Base-by-base conservation (phyloP, 2,888 invertebrate genomes). In the Rhagonycha lutea region DNA sequence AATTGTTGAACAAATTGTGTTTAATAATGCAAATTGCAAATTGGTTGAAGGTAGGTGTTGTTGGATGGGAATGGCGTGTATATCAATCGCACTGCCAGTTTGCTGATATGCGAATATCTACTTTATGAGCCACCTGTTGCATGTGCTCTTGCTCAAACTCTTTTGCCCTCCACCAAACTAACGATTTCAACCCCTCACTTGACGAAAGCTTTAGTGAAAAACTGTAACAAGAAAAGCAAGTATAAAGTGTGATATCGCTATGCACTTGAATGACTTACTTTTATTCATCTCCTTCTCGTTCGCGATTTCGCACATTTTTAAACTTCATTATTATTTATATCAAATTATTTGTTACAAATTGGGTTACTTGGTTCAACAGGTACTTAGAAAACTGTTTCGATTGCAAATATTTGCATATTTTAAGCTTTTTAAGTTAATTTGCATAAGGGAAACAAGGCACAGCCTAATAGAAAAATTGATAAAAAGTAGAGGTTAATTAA, bases 41-140 rank as follows among this genome's bases (percentile, higher is more conserved):
- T 73, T 68, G 68, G 32, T 70, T 72, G 32, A 72, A 77, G 76
- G 47, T 72, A 74, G 72, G 77, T 74, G 77, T 77, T 77, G 74
- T 72, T 77, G 74, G 79, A 72, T 74, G 75, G 72, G 70, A 74
- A 71, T 72, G 73, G 70, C 79, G 83, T 85, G 86, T 85, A 85
- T 85, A 86, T 86, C 86, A 86, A 86, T 86, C 86, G 85, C 84
- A 84, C 83, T 85, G 84, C 86, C 86, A 83, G 84, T 83, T 84
- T 85, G 84, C 83, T 87, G 88, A 88, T 88, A 88, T 88, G 88
- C 88, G 89, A 88, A 89, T 88, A 88, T 88, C 89, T 89, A 87
- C 88, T 89, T 89, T 88, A 89, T 87, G 88, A 86, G 87, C 88
- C 88, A 89, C 89, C 88, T 89, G 89, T 89, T 88, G 88, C 81